These are phyloP conservation scores for Stenotaenia linearis DNA, from an alignment of 2,888 invertebrate species.

Conservation along the genomic window DNA sequence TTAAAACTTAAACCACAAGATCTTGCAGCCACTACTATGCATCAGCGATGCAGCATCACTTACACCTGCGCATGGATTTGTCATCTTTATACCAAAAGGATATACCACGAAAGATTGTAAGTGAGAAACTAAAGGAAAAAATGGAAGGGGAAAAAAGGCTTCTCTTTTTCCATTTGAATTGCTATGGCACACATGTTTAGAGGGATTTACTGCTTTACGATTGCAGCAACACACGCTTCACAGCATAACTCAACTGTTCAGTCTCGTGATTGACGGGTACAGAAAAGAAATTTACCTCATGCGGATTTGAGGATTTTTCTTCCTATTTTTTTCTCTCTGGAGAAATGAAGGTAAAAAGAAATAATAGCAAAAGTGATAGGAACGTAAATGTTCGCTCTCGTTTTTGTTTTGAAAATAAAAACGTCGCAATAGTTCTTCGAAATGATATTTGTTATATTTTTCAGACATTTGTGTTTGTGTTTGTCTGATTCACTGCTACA, in stretches of 20 bases:
- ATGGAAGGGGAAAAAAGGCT: background rate
- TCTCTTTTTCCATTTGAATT: background rate
- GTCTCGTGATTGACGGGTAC: background rate
- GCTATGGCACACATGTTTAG: conserved; percentile 6
- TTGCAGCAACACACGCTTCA: conserved; percentile 7
- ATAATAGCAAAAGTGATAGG: background rate
- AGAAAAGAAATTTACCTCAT: conserved; percentile 3
- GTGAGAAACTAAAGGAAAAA: background rate
- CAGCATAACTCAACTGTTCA: conserved; percentile 7
- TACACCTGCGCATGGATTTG: background rate
- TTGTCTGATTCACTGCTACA: too few species aligned
- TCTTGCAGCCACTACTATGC: background rate
- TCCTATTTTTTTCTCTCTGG: background rate
- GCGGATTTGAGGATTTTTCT: background rate
- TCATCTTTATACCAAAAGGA: background rate
- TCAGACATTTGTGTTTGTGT: too few species aligned
- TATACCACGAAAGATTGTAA: background rate
- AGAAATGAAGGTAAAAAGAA: background rate
- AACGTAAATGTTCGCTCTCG: background rate
- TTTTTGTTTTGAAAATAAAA: background rate
- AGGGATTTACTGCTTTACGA: conserved; percentile 11
- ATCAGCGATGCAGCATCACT: too few species aligned
- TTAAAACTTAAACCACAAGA: background rate
- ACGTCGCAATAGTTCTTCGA: background rate
- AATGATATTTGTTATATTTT: background rate